Evolutionary conservation across 2,113 vertebrate species (phyloP).

Genomic region (Prunella fulvescens): DNA sequence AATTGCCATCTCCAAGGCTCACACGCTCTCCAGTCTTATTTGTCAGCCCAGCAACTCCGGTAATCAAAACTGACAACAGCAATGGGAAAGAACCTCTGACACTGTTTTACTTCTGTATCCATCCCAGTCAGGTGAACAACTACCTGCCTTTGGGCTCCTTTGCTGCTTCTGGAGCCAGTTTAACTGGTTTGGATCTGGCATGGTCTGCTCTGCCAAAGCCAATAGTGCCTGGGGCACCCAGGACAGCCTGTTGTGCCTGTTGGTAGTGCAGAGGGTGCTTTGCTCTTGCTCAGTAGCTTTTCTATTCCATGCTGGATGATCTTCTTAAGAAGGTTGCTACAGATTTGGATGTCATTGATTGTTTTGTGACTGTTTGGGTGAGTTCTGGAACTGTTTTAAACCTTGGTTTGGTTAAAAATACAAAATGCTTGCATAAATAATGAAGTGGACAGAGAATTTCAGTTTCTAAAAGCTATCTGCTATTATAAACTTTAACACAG

Average conservation of each 20-base stretch:
- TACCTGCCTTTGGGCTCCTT: slow-evolving; percentile 28
- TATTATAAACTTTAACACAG: background rate
- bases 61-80: background rate
- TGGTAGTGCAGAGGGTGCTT: slow-evolving; percentile 1
- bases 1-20: background rate
- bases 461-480: background rate
- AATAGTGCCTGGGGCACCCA: slow-evolving; percentile 9
- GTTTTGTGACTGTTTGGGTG: background rate
- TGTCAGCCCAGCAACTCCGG: background rate
- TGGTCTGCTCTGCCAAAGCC: slow-evolving; percentile 32
- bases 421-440: background rate
- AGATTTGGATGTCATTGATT: background rate
- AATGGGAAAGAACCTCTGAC: slow-evolving; percentile 25
- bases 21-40: background rate
- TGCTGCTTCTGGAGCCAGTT: background rate
- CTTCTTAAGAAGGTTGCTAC: background rate
- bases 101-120: background rate
- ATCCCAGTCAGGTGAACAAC: background rate
- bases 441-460: background rate
- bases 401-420: background rate
- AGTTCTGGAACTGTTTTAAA: background rate
- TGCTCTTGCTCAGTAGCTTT: background rate
- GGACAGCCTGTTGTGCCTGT: slow-evolving; percentile 40
- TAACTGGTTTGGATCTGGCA: slow-evolving; percentile 41
- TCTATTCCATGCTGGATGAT: background rate